Base-by-base conservation (phyloP, 1,140 invertebrate species). In the Agrypnia vestita region DNA sequence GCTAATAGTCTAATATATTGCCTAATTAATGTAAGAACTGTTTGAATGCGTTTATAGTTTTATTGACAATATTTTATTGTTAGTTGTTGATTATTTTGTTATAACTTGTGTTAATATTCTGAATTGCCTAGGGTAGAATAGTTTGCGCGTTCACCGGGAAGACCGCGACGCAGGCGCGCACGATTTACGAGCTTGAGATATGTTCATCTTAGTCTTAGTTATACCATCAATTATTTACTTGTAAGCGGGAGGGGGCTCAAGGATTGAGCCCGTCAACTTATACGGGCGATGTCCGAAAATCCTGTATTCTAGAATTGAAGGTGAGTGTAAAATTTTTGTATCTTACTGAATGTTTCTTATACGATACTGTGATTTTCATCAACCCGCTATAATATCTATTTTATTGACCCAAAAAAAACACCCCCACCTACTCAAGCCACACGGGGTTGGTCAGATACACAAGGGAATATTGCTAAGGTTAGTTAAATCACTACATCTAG, bases 1-100 rank as follows among this genome's bases (percentile, higher is more conserved):
- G 74, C 64, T 78, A 81, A 74, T 79, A 79, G 71, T 74, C 59
- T 71, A 74, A 81, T 78, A 78, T 76, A 78, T 78, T 80, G 76
- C 76, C 76, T 80, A 83, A 69, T 67, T 79, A 79, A 74, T 71
- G 25, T 76, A 76, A 71, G 64, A 51, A 80, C 77, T 80, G 19
- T 78, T 83, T 80, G 55, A 76, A 67, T 74, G 44, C 73, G 73
- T 74, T 72, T 77, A 83, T 80, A 83, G 72, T 79, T 79, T 80
- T 80, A 81, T 83, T 78, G 71, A 78, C 76, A 81, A 71, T 82
- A 74, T 78, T 72, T 79, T 83, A 72, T 79, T 82, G 82, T 83
- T 83, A 83, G 47, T 81, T 81, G 82, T 83, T 83, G 82, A 81
- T 69, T 83, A 51, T 78, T 83, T 79, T 83, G 82, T 83, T 83